Percentiles rank a stretch among this genome's conserved stretches.
These are phyloP conservation scores for Steinernema scapterisci DNA, from an alignment of 2,888 invertebrate genomes.

Conservation along the genomic window DNA sequence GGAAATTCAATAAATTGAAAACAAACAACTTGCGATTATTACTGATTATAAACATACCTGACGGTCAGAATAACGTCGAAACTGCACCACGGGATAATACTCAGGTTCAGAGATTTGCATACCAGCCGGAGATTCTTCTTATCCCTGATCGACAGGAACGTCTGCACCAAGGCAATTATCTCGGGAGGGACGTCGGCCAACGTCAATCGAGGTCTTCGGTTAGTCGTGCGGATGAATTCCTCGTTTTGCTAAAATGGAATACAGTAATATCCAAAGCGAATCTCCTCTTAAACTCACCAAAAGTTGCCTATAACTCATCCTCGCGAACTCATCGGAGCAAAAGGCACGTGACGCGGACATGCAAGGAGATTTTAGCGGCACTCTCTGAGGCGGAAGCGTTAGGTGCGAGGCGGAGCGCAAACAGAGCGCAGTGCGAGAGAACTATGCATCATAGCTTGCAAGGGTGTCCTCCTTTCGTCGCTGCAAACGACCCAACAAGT, in stretches of 20 bases:
- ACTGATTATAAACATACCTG: too few relatives aligned
- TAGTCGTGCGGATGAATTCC: background rate
- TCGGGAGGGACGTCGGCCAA: background rate
- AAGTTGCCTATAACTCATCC: background rate
- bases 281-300: background rate
- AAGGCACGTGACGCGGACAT: background rate
- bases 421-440: background rate
- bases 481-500: background rate
- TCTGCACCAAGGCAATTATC: background rate
- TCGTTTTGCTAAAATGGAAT: background rate
- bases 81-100: background rate
- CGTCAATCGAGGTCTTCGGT: background rate
- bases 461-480: background rate
- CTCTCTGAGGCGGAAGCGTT: background rate
- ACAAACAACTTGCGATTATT: too few relatives aligned
- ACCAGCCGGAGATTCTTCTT: background rate
- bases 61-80: background rate
- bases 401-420: background rate
- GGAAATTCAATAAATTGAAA: too few relatives aligned
- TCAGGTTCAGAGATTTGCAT: background rate
- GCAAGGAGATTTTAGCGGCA: background rate
- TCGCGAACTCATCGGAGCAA: too few relatives aligned
- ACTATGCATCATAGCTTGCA: conserved; percentile 4
- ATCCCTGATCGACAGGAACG: background rate
- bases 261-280: background rate